phyloP scores from a whole-genome alignment of 37 sponge, comb jelly and placozoan genomes.

The Cladorhizidae sp. region DNA sequence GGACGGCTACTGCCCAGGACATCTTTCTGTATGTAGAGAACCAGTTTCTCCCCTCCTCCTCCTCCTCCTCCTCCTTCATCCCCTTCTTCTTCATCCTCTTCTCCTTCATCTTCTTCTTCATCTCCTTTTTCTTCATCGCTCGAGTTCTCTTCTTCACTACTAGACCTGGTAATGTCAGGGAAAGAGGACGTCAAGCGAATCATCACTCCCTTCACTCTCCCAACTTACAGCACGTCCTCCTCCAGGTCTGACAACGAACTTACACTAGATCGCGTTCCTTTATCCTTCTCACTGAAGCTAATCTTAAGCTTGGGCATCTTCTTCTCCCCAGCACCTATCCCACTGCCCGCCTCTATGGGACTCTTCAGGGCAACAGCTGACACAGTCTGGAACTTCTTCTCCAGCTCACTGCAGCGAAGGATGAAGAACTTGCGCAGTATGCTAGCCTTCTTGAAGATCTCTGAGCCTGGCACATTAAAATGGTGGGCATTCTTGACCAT shows the following conservation, averaged over 20 bases:
- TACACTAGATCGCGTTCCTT: not conserved
- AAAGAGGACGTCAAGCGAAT: not conserved
- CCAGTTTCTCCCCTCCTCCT: not conserved
- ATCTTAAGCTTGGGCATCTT: constrained; percentile 38
- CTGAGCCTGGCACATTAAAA: constrained; percentile 67
- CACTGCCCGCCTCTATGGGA: not conserved
- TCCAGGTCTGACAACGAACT: constrained; percentile 3
- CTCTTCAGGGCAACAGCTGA: constrained; percentile 6
- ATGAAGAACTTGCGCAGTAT: constrained; percentile 55
- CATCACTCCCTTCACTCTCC: not conserved
- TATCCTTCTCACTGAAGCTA: not conserved
- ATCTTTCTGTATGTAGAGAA: constrained; percentile 28
- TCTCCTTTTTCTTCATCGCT: constrained; percentile 16
- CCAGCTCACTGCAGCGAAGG: constrained; percentile 38
- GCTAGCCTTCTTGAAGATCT: constrained; percentile 57
- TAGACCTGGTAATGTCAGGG: constrained; percentile 7
- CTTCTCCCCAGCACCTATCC: constrained; percentile 5
- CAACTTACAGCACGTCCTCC: not conserved
- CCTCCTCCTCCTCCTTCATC: no score
- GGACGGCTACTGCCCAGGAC: not conserved
- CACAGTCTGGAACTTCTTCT: constrained; percentile 45
- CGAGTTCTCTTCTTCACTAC: constrained; percentile 18
- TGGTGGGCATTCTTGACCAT: constrained; percentile 78
- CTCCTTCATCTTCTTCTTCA: not conserved
- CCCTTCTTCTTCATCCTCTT: not conserved